These are phyloP conservation scores for Pyrgus malvae DNA, from an alignment of 2,888 invertebrate species.

Conservation along the genomic window DNA sequence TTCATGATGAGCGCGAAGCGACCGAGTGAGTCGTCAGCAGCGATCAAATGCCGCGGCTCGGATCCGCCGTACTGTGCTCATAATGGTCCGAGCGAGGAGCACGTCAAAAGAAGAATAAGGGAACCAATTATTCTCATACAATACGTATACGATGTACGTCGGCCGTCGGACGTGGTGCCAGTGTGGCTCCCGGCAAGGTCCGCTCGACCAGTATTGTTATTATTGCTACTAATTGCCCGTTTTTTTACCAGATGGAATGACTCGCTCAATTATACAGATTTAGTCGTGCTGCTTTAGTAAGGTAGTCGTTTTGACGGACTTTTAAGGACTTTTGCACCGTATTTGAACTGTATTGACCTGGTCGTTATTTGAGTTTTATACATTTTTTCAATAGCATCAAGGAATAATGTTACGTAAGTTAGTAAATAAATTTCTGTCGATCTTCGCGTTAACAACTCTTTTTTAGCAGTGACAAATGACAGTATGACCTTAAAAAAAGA, in stretches of 20 bases:
- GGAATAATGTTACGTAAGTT: too few relatives aligned
- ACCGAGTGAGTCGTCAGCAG: conserved; percentile 75
- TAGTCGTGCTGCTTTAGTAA: too few relatives aligned
- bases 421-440: too few relatives aligned
- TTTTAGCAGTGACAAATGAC: too few relatives aligned
- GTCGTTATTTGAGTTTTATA: too few relatives aligned
- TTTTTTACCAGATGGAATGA: neutral
- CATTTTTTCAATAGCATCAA: too few relatives aligned
- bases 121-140: conserved; percentile 78
- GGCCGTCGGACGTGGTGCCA: conserved; percentile 65
- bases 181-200: conserved; percentile 60
- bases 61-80: conserved; percentile 58
- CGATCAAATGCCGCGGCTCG: conserved; percentile 68
- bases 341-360: too few relatives aligned
- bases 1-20: conserved; percentile 70
- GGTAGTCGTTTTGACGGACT: too few relatives aligned
- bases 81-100: conserved; percentile 66
- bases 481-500: too few relatives aligned
- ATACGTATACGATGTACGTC: conserved; percentile 63
- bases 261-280: neutral
- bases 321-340: too few relatives aligned
- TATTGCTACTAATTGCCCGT: neutral
- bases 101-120: conserved; percentile 79
- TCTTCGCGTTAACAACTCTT: too few relatives aligned
- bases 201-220: neutral